These are phyloP conservation scores for Engraulis encrasicolus DNA, from an alignment of 2,113 vertebrate genomes.

Conservation along the genomic window DNA sequence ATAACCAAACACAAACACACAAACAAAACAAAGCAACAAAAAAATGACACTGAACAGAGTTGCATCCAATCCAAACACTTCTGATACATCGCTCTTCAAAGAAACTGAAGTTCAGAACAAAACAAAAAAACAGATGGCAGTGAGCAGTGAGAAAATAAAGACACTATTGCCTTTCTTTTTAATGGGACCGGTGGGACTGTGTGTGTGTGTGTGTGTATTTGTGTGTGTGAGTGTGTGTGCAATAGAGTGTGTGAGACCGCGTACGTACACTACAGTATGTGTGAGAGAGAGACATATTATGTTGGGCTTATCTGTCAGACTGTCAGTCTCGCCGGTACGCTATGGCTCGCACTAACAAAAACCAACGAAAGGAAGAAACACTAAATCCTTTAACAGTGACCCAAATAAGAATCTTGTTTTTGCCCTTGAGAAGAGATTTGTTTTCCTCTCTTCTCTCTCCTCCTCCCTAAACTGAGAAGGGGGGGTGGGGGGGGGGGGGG, in stretches of 20 bases:
- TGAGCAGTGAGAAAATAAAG: background rate
- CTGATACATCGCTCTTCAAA: background rate
- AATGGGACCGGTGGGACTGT: background rate
- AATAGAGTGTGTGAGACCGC: background rate
- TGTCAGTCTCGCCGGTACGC: background rate
- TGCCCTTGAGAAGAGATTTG: constrained; percentile 62
- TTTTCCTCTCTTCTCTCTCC: constrained; percentile 45
- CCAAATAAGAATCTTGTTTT: constrained; percentile 63
- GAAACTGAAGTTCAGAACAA: background rate
- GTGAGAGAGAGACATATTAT: constrained; percentile 5
- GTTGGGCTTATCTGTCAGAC: constrained; percentile 14
- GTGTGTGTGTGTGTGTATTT: background rate
- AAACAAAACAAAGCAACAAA: constrained; percentile 24
- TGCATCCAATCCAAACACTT: background rate
- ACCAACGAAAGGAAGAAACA: background rate
- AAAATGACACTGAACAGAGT: too few relatives aligned
- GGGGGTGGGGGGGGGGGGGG: constrained; percentile 21
- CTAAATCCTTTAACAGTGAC: constrained; percentile 56
- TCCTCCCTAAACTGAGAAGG: constrained; percentile 28
- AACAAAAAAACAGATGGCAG: background rate
- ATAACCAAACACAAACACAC: constrained; percentile 14
- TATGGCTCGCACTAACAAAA: background rate
- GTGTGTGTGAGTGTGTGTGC: background rate
- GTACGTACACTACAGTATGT: too few relatives aligned
- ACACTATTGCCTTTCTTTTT: background rate